phyloP scores from a whole-genome alignment of 37 sponge, comb jelly and placozoan genomes.

The Halichondria panicea region DNA sequence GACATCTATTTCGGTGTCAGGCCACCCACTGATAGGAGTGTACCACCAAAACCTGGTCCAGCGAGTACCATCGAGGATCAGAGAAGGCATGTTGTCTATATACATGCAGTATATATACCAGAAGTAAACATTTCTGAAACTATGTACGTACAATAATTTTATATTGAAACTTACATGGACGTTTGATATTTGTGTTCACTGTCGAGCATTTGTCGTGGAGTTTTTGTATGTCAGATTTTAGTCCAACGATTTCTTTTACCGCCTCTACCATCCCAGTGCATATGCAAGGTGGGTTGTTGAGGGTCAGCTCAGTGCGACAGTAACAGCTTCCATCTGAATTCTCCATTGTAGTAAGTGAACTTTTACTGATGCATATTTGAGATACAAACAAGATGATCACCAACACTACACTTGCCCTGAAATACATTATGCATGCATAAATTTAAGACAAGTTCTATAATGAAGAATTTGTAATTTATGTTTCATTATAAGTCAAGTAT shows the following conservation, averaged over 20 bases:
- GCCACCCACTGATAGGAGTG: slow-evolving; percentile 13
- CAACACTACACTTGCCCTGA: too few relatives aligned
- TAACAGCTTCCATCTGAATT: slow-evolving; percentile 1
- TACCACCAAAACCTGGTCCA: slow-evolving; percentile 22
- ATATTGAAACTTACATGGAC: slow-evolving; percentile 1
- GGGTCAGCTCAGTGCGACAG: neutral
- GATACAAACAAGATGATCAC: too few relatives aligned
- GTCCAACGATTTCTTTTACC: neutral
- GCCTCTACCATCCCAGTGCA: slow-evolving; percentile 8
- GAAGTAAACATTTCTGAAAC: neutral
- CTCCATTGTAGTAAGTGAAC: too few relatives aligned
- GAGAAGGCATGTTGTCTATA: neutral
- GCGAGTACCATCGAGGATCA: neutral
- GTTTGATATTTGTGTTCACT: neutral
- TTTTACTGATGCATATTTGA: too few relatives aligned
- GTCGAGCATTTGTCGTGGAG: neutral
- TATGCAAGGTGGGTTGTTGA: slow-evolving; percentile 2
- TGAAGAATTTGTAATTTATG: too few relatives aligned
- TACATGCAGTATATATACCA: too few relatives aligned
- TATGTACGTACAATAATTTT: neutral
- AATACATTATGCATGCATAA: too few relatives aligned
- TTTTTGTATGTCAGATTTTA: neutral
- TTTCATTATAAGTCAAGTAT: too few relatives aligned
- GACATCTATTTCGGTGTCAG: neutral
- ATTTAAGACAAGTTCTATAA: too few relatives aligned